Conservation (phyloP, 2,888 invertebrate genomes). For the Mythimna ferrago region DNA sequence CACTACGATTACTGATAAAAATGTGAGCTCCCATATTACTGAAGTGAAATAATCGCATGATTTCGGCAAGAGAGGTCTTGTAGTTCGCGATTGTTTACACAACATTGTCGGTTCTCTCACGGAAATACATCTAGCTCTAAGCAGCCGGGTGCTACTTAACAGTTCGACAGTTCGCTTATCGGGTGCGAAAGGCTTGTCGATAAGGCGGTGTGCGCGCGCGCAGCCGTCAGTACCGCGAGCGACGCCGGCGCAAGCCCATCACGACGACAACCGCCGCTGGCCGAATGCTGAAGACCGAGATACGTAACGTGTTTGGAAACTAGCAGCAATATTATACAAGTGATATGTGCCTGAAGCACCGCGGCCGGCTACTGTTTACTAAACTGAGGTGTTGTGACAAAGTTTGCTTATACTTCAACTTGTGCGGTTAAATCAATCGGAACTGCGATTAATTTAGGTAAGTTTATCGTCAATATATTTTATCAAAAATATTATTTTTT, state of each 20-base stretch:
- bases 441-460: slow-evolving; percentile 55
- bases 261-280: slow-evolving; percentile 41
- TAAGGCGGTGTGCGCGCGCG: slow-evolving; percentile 80
- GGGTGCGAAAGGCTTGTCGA: slow-evolving; percentile 81
- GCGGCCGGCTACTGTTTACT: slow-evolving; percentile 78
- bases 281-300: slow-evolving; percentile 59
- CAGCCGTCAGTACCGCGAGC: slow-evolving; percentile 79
- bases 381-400: slow-evolving; percentile 81
- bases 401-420: slow-evolving; percentile 75
- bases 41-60: slow-evolving; percentile 15
- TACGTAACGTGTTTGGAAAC: slow-evolving; percentile 71
- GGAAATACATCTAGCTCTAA: slow-evolving; percentile 52
- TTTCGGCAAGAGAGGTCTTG: slow-evolving; percentile 4
- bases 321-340: slow-evolving; percentile 78
- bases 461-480: slow-evolving; percentile 33
- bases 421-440: slow-evolving; percentile 69
- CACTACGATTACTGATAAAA: slow-evolving; percentile 45
- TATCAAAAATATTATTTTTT: not conserved
- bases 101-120: slow-evolving; percentile 11
- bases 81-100: slow-evolving; percentile 18
- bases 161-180: slow-evolving; percentile 82
- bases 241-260: slow-evolving; percentile 78
- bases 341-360: slow-evolving; percentile 78
- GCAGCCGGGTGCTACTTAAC: slow-evolving; percentile 64
- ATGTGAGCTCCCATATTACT: slow-evolving; percentile 16